These are phyloP conservation scores for Amorpha juglandis DNA, from an alignment of 2,888 invertebrate genomes.

Conservation along the genomic window DNA sequence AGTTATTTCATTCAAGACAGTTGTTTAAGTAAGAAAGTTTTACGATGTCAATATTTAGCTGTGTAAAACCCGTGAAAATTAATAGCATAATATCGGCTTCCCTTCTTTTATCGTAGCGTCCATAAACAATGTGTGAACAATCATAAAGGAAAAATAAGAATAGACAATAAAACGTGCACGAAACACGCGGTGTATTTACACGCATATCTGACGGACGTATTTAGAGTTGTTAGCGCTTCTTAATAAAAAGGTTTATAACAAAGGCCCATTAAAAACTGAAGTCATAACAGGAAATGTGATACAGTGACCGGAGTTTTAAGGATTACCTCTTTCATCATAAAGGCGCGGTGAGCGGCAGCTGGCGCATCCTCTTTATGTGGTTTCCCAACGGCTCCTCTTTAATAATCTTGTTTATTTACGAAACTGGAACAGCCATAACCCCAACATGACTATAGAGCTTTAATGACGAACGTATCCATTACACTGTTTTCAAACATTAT, in stretches of 20 bases:
- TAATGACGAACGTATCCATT: slow-evolving; percentile 49
- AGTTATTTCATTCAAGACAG: no score
- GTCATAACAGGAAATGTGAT: slow-evolving; percentile 83
- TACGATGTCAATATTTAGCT: slow-evolving; percentile 12
- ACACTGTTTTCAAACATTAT: slow-evolving; percentile 33
- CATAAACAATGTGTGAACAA: slow-evolving; percentile 54
- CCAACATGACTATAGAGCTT: slow-evolving; percentile 61
- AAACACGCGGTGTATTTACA: slow-evolving; percentile 55
- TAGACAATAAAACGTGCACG: slow-evolving; percentile 60
- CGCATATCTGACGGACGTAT: slow-evolving; percentile 59
- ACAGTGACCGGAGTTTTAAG: slow-evolving; percentile 67
- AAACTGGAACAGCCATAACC: slow-evolving; percentile 71
- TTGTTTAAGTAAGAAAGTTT: background rate
- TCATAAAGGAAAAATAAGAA: slow-evolving; percentile 55
- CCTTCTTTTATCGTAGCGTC: slow-evolving; percentile 11
- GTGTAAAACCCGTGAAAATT: slow-evolving; percentile 19
- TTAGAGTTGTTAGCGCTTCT: slow-evolving; percentile 70
- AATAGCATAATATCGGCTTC: slow-evolving; percentile 19
- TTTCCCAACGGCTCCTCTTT: slow-evolving; percentile 75
- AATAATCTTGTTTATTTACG: slow-evolving; percentile 81
- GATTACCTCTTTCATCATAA: slow-evolving; percentile 79
- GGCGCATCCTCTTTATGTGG: slow-evolving; percentile 79
- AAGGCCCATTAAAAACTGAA: slow-evolving; percentile 79
- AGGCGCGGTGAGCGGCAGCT: slow-evolving; percentile 76
- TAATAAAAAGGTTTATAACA: slow-evolving; percentile 73